Percentiles rank a stretch among this genome's conserved stretches.
Conservation (phyloP, 2,888 invertebrate species). For the Labia minor region DNA sequence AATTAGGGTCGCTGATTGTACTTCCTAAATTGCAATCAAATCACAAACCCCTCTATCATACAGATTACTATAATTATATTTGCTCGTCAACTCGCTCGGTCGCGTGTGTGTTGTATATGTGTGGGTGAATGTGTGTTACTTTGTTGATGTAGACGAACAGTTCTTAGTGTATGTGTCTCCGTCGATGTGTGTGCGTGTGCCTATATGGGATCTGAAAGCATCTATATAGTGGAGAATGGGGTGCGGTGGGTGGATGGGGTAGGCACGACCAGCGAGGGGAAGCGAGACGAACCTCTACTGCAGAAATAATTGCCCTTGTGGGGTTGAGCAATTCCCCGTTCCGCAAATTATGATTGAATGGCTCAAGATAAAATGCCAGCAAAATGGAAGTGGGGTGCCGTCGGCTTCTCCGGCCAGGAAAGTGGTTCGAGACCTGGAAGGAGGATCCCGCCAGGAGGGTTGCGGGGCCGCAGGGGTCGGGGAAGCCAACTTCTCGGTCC, state of each 20-base stretch:
- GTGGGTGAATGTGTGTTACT: not conserved
- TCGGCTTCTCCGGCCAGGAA: slow-evolving; percentile 7
- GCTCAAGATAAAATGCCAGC: slow-evolving; percentile 13
- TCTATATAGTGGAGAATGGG: not conserved
- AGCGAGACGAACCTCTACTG: not conserved
- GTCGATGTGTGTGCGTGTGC: not conserved
- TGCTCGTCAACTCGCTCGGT: not conserved
- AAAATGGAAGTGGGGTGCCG: slow-evolving; percentile 2
- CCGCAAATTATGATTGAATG: slow-evolving; percentile 13
- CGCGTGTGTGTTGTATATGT: not conserved
- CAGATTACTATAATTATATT: slow-evolving; percentile 13
- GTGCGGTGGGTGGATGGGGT: not conserved
- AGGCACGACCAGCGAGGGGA: not conserved
- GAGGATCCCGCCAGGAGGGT: not conserved
- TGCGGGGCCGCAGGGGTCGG: not conserved
- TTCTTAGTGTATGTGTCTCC: not conserved
- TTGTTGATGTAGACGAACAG: not conserved
- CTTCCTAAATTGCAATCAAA: slow-evolving; percentile 13
- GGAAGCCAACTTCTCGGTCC: slow-evolving; percentile 13
- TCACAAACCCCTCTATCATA: slow-evolving; percentile 13
- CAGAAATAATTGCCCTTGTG: slow-evolving; percentile 13
- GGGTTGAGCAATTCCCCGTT: slow-evolving; percentile 13
- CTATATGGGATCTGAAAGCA: slow-evolving; percentile 13
- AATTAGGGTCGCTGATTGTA: slow-evolving; percentile 8
- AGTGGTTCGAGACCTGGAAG: not conserved